Evolutionary conservation across 2,797 vertebrate genomes (phyloP), one percentile per base, ranked within the genome.

Genomic region (Bovichtus variegatus): DNA sequence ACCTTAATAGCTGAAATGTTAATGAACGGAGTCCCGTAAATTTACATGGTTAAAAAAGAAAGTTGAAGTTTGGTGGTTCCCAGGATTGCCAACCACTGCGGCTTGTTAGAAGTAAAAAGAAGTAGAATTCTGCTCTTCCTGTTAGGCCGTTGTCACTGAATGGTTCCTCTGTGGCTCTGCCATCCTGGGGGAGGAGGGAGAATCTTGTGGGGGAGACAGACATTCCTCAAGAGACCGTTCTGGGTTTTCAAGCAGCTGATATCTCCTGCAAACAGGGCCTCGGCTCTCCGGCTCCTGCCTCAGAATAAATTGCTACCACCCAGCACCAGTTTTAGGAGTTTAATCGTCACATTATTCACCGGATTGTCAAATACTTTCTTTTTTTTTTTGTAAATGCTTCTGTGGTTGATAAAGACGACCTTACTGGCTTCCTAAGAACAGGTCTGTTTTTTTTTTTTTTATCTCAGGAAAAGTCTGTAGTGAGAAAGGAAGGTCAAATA

Each of bases 331-430:
- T 94, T 84, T 85, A 87, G 80, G 85, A 84, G 80, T 93, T 93
- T 91, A 93, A 94, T 93, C 85, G 79, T 91, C 89, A 90, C 90
- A 90, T 94, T 94, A 94, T 94, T 95, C 92, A 90, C 72, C 13
- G 62, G 74, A 91, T 92, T 91, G 84, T 93, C 80, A 89, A 87
- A 91, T 86, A 86, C 71, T 87, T 91, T 53, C 31, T 79, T 79
- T 57, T 71, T 79, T 68, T 81, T 86, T 87, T 80, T 60, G 84
- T 74, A 25, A 91, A 91, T 83, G 82, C 75, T 77, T 89, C 81
- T 76, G 61, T 79, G 69, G 82, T 90, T 87, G 89, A 91, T 94
- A 91, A 91, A 91, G 93, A 91, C 94, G 86, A 91, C 87, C 88
- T 92, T 84, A 87, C 77, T 73, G 69, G 64, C 72, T 80, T 67